Conservation (phyloP, 2,797 vertebrate genomes). For the Alectoris magna region DNA sequence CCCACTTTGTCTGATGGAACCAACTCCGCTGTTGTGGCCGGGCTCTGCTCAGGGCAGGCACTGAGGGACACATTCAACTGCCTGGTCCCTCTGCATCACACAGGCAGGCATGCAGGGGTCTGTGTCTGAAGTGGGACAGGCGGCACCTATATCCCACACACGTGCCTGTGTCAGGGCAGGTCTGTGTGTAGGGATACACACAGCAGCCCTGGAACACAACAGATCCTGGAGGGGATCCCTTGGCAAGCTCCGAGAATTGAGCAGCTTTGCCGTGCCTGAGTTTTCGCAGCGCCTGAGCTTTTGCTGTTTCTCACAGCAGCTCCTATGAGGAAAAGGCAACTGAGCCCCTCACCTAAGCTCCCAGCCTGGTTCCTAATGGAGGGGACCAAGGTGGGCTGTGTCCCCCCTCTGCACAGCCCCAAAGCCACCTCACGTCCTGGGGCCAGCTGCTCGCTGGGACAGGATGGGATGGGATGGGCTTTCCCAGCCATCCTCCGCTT, state of each 20-base stretch:
- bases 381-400: too few species aligned
- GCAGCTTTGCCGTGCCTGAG: background rate
- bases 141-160: background rate
- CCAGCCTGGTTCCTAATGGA: background rate
- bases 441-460: background rate
- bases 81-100: fast-evolving
- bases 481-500: background rate
- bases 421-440: background rate
- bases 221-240: background rate
- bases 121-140: background rate
- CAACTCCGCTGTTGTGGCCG: background rate
- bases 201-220: background rate
- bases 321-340: background rate
- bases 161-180: background rate
- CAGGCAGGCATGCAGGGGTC: background rate
- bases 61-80: background rate
- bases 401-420: background rate
- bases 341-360: background rate
- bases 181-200: background rate
- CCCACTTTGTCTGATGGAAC: background rate
- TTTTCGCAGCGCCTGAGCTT: background rate
- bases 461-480: background rate
- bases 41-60: background rate
- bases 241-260: background rate
- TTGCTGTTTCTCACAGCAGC: background rate